Evolutionary conservation across 2,797 vertebrate species (phyloP).

Genomic region (Polyboroides typus): DNA sequence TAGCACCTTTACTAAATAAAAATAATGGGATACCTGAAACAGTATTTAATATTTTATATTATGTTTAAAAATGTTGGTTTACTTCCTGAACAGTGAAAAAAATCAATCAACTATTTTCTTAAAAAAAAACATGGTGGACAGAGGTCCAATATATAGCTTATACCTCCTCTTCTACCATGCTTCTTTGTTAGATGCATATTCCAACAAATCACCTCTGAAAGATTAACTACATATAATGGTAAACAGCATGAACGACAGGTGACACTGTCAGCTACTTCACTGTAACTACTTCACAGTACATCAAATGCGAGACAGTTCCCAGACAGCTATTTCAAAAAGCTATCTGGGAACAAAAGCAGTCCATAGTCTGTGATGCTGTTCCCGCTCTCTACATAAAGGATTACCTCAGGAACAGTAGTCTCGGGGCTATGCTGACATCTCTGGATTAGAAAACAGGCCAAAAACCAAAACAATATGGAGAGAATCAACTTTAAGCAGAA

Average conservation of each 20-base stretch:
- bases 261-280: neutral
- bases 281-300: neutral
- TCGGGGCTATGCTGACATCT: neutral
- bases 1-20: neutral
- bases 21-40: neutral
- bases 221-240: neutral
- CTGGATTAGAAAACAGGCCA: neutral
- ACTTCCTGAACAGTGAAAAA: neutral
- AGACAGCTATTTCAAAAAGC: neutral
- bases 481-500: neutral
- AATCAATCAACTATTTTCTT: neutral
- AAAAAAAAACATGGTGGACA: neutral
- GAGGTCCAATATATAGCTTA: neutral
- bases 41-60: neutral
- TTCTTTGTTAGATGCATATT: neutral
- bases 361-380: neutral
- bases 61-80: neutral
- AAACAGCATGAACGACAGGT: neutral
- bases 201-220: neutral
- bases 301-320: neutral
- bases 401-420: neutral
- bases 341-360: neutral
- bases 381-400: neutral
- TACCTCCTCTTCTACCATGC: neutral
- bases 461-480: neutral